Conservation (phyloP, 2,888 invertebrate species). For the Neuroscelio doddi region DNA sequence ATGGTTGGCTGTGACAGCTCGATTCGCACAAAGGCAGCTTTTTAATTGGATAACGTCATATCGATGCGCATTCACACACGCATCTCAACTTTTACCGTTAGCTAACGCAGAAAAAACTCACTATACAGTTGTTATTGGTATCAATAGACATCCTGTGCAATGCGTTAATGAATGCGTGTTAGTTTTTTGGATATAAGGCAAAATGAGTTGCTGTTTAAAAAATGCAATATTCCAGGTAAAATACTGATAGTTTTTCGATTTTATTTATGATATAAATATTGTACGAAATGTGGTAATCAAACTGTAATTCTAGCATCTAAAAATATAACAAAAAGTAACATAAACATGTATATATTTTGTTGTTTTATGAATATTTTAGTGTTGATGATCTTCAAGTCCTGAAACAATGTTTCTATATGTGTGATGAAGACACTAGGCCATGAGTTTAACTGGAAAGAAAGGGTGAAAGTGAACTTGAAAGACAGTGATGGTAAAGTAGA, state of each 20-base stretch:
- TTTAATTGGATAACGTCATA: slow-evolving; percentile 70
- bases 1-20: slow-evolving; percentile 55
- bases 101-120: slow-evolving; percentile 49
- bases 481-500: slow-evolving; percentile 35
- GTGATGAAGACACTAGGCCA: slow-evolving; percentile 18
- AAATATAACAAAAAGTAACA: no score
- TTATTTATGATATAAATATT: no score
- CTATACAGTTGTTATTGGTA: slow-evolving; percentile 53
- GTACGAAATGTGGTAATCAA: no score
- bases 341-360: no score
- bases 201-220: slow-evolving; percentile 33
- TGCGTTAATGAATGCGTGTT: slow-evolving; percentile 54
- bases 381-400: no score
- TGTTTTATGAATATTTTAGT: no score
- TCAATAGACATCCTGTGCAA: slow-evolving; percentile 56
- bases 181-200: slow-evolving; percentile 45
- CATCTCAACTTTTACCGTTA: slow-evolving; percentile 62
- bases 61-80: slow-evolving; percentile 61
- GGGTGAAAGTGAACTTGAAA: slow-evolving; percentile 21
- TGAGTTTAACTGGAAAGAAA: slow-evolving; percentile 12
- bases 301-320: no score
- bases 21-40: slow-evolving; percentile 62
- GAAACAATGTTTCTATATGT: slow-evolving; percentile 8
- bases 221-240: slow-evolving; percentile 33
- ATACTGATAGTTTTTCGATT: slow-evolving; percentile 3